Evolutionary conservation across 2,888 invertebrate species (phyloP), one percentile per base, ranked within the genome.

Genomic region (Pristionchus arcanus): DNA sequence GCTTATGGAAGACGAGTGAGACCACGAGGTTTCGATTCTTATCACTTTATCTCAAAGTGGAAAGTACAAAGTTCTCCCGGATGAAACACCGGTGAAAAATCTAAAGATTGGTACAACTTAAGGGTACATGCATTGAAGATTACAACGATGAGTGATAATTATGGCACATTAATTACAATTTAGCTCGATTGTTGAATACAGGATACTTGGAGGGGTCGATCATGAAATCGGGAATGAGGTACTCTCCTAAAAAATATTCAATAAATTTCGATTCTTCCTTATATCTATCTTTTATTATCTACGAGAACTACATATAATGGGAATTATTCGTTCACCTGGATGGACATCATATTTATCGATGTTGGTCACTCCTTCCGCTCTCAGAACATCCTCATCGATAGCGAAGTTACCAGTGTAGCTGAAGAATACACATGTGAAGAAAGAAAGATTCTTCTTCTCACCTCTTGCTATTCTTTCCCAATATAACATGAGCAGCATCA

Each of bases 301-400:
- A 84, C 55, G 2, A 49, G 49, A n/a, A 81, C 42, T 42, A 42
- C 42, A 42, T n/a, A n/a, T n/a, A n/a, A n/a, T n/a, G n/a, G n/a
- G n/a, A n/a, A 13, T n/a, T 28, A n/a, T 19, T 55, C 55, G 7
- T 89, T 90, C 83, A 97, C 97, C 97, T 66, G 97, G 97, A 94
- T 97, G 97, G 92, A 97, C 97, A 0, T 97, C 97, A 95, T 99
- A 99, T 66, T 97, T 97, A 2, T 97, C 96, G 37, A 99, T 96
- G 96, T 98, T 97, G 0, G 96, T 97, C 25, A 98, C 96, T 0
- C 99, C 99, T 89, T 97, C 97, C 16, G 96, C 96, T 19, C 91
- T 96, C 0, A 99, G 96, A 0, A 99, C 96, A 28, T 97, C 97
- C 94, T 99, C 99, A 95, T 99, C 99, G 84, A 98, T 97, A 55